phyloP scores from a whole-genome alignment of 2,113 vertebrate genomes.

The Strix aluco region DNA sequence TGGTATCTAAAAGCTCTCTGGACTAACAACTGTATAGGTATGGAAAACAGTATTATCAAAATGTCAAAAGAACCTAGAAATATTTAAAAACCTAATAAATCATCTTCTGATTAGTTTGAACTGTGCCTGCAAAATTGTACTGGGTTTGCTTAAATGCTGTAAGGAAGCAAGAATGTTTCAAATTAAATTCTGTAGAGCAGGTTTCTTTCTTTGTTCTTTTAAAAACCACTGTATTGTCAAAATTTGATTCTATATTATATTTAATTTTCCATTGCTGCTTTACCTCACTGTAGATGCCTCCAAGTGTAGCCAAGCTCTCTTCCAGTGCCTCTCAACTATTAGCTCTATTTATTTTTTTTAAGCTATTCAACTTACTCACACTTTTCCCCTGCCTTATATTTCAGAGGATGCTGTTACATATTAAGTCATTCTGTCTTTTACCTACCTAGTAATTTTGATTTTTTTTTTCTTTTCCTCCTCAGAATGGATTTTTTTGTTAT shows the following conservation, averaged over 20 bases:
- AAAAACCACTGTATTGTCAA: not conserved
- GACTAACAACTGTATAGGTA: not conserved
- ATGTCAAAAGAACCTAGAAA: slow-evolving; percentile 36
- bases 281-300: slow-evolving; percentile 30
- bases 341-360: slow-evolving; percentile 22
- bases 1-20: not conserved
- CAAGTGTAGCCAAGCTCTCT: slow-evolving; percentile 13
- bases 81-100: slow-evolving; percentile 50
- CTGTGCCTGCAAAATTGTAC: slow-evolving; percentile 3
- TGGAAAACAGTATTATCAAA: slow-evolving; percentile 23
- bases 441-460: not conserved
- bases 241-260: slow-evolving; percentile 19
- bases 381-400: not conserved
- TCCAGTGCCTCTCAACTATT: slow-evolving; percentile 16
- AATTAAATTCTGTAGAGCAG: slow-evolving; percentile 30
- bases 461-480: slow-evolving; percentile 10
- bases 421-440: slow-evolving; percentile 50
- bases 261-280: slow-evolving; percentile 18
- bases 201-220: slow-evolving; percentile 27
- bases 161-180: slow-evolving; percentile 48
- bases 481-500: slow-evolving; percentile 46
- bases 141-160: slow-evolving; percentile 5
- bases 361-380: slow-evolving; percentile 21
- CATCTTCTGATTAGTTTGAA: slow-evolving; percentile 47
- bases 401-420: slow-evolving; percentile 1